Base-by-base conservation (phyloP, 2,888 invertebrate genomes). In the Himalopsyche kuldschensis region DNA sequence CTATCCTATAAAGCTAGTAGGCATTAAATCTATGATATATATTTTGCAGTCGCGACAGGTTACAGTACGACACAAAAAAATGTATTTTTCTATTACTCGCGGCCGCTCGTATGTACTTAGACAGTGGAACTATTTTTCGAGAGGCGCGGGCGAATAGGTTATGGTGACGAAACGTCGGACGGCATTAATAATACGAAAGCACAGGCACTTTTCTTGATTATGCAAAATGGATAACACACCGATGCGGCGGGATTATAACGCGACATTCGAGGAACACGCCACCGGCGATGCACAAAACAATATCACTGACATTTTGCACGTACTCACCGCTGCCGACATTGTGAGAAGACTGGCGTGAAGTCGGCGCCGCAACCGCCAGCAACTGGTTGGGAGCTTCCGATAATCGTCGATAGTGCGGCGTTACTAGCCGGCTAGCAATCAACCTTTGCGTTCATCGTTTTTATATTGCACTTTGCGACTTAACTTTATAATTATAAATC, bases 251-350 rank as follows among this genome's bases (percentile, higher is more conserved):
- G 83, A 84, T 76, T 84, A 84, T 84, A 84, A 84, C 47, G 69
- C 78, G 69, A 78, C 80, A 55, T 35, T 35, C 55, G 69, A 75
- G 76, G 75, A 79, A 82, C 79, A 80, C 79, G 81, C 82, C 77
- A 79, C 79, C 82, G 84, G 82, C 55, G 76, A 84, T 47, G n/a
- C 79, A 75, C 84, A 80, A 82, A 84, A 84, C 83, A 84, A 84
- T 80, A 81, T 80, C 75, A 81, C 80, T 79, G 82, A 82, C 82
- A 78, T 78, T 80, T 46, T 46, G 84, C 84, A 77, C 80, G 82
- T 47, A 80, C 75, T 41, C 80, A 46, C 82, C 80, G 79, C 84
- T 79, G 80, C 80, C 82, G 84, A 84, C 84, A 84, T 84, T 77
- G 84, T 82, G 82, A 82, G 79, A 48, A 80, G 47, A 85, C 80